Conservation (phyloP, 2,113 vertebrate species). For the Cottus gobio region DNA sequence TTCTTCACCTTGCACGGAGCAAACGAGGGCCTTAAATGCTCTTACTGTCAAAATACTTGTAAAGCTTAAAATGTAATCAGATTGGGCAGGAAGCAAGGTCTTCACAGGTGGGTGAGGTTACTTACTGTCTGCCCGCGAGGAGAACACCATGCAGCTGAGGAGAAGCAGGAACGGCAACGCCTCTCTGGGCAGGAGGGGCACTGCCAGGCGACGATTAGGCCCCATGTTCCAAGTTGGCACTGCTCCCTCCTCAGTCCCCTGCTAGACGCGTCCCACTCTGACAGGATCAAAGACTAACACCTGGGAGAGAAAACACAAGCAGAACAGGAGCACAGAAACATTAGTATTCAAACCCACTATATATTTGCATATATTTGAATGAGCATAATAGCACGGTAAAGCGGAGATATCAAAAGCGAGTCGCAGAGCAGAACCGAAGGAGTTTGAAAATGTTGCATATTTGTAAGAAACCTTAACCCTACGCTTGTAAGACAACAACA, state of each 20-base stretch:
- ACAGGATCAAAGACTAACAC: conserved; percentile 86
- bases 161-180: conserved; percentile 84
- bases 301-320: conserved; percentile 75
- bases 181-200: conserved; percentile 76
- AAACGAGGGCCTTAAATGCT: conserved; percentile 12
- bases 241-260: conserved; percentile 83
- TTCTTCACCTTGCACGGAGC: background rate
- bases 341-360: conserved; percentile 62
- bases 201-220: conserved; percentile 84
- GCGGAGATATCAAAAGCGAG: conserved; percentile 57
- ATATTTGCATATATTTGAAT: conserved; percentile 78
- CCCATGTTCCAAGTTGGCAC: conserved; percentile 91
- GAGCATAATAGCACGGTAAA: conserved; percentile 58
- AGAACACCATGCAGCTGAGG: conserved; percentile 86
- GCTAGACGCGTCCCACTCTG: conserved; percentile 79
- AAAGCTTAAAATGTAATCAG: background rate
- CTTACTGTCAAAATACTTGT: conserved; percentile 5
- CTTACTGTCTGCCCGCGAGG: conserved; percentile 90
- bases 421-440: conserved; percentile 31
- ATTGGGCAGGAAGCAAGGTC: background rate
- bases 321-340: conserved; percentile 50
- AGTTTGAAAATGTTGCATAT: conserved; percentile 40
- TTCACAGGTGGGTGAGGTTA: conserved; percentile 53
- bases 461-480: conserved; percentile 38
- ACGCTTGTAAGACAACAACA: conserved; percentile 48